Conservation (phyloP, 2,888 invertebrate species). For the Suillia variegata region DNA sequence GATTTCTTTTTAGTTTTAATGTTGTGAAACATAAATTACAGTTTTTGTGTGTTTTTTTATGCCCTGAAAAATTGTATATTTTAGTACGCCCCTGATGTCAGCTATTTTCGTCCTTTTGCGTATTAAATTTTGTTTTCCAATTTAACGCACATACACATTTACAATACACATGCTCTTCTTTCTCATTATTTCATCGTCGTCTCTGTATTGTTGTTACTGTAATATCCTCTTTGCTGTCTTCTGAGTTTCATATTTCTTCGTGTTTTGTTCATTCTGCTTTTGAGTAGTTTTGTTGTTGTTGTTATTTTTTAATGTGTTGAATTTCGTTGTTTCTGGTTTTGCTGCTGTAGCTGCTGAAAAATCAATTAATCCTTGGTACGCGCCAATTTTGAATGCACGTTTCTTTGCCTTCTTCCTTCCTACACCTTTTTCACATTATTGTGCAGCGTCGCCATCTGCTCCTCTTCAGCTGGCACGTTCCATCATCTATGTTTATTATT, state of each 20-base stretch:
- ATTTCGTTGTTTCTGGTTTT: not conserved
- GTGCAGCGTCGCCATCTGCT: not conserved
- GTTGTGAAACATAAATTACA: too few species aligned
- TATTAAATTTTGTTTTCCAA: conserved; percentile 16
- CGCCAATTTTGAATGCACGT: conserved; percentile 29
- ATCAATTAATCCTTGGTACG: conserved; percentile 24
- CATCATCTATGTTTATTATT: not conserved
- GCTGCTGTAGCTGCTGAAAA: conserved; percentile 1
- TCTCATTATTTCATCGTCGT: too few species aligned
- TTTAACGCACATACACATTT: conserved; percentile 21
- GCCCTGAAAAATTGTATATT: too few species aligned
- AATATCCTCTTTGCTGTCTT: too few species aligned
- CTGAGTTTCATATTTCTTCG: too few species aligned
- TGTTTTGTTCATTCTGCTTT: too few species aligned
- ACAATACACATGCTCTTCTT: too few species aligned
- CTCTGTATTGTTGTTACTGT: conserved; percentile 11
- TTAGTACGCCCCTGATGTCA: too few species aligned
- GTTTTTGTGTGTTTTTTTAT: too few species aligned
- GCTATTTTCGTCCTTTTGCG: conserved; percentile 11
- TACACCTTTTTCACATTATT: not conserved
- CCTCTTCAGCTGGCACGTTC: not conserved
- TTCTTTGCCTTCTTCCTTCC: not conserved
- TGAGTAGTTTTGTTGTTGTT: too few species aligned
- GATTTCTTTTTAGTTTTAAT: too few species aligned
- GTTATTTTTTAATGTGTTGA: too few species aligned